These are phyloP conservation scores for Drosophila cardini DNA, from an alignment of 1,140 invertebrate genomes.

Conservation along the genomic window DNA sequence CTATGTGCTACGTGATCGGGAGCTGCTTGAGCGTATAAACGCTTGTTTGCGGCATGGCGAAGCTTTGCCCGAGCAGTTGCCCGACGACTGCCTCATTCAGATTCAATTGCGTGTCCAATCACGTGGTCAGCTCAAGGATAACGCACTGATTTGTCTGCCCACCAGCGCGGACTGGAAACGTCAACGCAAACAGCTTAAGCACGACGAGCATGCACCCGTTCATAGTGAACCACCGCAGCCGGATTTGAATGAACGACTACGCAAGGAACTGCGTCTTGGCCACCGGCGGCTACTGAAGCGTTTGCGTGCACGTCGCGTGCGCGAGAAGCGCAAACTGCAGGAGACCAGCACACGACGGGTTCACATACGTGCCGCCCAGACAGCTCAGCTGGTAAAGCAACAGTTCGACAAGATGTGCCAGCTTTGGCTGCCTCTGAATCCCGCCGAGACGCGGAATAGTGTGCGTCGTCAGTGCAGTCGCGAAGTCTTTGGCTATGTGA, in stretches of 20 bases:
- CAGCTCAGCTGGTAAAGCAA: conserved; percentile 84
- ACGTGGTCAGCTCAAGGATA: conserved; percentile 85
- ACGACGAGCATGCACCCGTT: conserved; percentile 80
- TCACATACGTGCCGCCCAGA: conserved; percentile 76
- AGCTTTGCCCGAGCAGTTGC: conserved; percentile 47
- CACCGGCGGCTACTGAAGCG: conserved; percentile 88
- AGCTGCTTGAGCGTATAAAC: conserved; percentile 76
- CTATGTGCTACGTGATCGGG: conserved; percentile 86
- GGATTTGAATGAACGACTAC: conserved; percentile 87
- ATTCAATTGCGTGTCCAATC: conserved; percentile 85
- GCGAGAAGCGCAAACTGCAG: conserved; percentile 85
- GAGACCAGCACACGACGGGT: conserved; percentile 74
- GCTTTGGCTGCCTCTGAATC: conserved; percentile 88
- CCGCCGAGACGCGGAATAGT: conserved; percentile 72
- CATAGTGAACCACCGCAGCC: conserved; percentile 86
- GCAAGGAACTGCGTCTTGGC: conserved; percentile 86
- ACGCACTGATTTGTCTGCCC: conserved; percentile 89
- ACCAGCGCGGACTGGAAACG: conserved; percentile 86
- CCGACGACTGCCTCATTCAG: conserved; percentile 85
- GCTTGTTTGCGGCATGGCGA: conserved; percentile 68
- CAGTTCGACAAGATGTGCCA: conserved; percentile 88
- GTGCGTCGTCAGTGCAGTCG: conserved; percentile 88
- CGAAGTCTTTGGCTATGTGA: conserved; percentile 90
- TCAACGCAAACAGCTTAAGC: conserved; percentile 83
- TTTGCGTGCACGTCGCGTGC: conserved; percentile 86